Conservation (phyloP, 2,888 invertebrate species). For the Dexiosoma caninum region DNA sequence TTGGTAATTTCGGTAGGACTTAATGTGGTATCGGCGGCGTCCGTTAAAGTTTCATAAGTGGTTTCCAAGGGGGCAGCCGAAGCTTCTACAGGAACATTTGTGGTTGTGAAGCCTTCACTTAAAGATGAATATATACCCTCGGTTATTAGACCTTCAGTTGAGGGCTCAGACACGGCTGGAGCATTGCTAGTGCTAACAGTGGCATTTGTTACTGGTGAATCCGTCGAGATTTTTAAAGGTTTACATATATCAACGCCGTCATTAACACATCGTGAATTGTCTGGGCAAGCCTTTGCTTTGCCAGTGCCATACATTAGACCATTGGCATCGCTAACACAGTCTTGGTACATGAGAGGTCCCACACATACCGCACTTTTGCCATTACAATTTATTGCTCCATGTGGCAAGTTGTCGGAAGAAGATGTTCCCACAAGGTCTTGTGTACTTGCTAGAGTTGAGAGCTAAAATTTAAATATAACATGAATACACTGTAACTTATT, state of each 20-base stretch:
- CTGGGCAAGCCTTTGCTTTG: conserved; percentile 66
- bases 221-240: conserved; percentile 65
- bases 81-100: too few species aligned
- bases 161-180: too few species aligned
- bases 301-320: conserved; percentile 67
- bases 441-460: conserved; percentile 68
- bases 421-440: conserved; percentile 64
- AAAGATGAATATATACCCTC: too few species aligned
- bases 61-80: too few species aligned
- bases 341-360: conserved; percentile 71
- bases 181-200: too few species aligned
- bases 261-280: conserved; percentile 72
- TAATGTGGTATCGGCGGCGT: too few species aligned
- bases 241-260: conserved; percentile 72
- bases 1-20: too few species aligned
- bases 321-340: conserved; percentile 65
- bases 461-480: conserved; percentile 65
- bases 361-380: conserved; percentile 73
- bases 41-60: too few species aligned
- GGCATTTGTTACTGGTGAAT: too few species aligned
- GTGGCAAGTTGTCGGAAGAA: conserved; percentile 5
- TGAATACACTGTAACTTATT: neutral
- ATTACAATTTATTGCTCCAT: conserved; percentile 66
- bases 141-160: too few species aligned
- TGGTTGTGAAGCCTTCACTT: too few species aligned